Evolutionary conservation across 1,140 invertebrate species (phyloP).

Genomic region (Halesus radiatus): DNA sequence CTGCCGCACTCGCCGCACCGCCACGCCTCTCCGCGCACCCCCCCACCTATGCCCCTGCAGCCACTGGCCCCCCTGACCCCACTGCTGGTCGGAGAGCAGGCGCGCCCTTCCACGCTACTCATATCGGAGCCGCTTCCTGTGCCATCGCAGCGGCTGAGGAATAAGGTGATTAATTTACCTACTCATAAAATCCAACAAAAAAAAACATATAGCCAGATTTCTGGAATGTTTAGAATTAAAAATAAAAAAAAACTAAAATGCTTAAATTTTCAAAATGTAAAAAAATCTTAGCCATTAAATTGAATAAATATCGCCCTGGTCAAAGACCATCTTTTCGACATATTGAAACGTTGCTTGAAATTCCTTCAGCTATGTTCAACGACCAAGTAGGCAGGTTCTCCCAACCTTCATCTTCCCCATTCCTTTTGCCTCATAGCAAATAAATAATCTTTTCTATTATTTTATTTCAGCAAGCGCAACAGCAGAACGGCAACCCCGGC

Average conservation of each 20-base stretch:
- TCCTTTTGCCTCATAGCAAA: background rate
- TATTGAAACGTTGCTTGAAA: no score
- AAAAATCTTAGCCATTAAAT: no score
- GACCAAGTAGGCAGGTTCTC: no score
- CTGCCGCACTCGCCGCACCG: constrained; percentile 61
- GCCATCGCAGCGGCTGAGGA: constrained; percentile 74
- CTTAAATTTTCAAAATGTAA: no score
- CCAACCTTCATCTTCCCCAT: no score
- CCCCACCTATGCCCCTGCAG: background rate
- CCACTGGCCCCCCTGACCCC: constrained; percentile 60
- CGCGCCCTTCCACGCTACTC: constrained; percentile 77
- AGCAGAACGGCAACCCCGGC: constrained; percentile 58
- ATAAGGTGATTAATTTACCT: constrained; percentile 4
- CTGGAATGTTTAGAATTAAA: no score
- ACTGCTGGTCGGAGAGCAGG: constrained; percentile 59
- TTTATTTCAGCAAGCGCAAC: constrained; percentile 57
- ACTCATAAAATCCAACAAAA: no score
- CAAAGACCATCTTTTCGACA: no score
- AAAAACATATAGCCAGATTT: no score
- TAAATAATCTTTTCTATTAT: background rate
- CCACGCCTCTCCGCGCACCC: constrained; percentile 47
- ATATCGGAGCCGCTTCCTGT: constrained; percentile 86
- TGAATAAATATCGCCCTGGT: no score
- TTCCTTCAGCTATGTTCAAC: no score
- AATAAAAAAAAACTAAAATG: no score